A percentile compares a stretch with the other conserved stretches of the same genome.
Evolutionary conservation across 2,888 invertebrate species (phyloP).

Genomic region (Halictus quadricinctus): DNA sequence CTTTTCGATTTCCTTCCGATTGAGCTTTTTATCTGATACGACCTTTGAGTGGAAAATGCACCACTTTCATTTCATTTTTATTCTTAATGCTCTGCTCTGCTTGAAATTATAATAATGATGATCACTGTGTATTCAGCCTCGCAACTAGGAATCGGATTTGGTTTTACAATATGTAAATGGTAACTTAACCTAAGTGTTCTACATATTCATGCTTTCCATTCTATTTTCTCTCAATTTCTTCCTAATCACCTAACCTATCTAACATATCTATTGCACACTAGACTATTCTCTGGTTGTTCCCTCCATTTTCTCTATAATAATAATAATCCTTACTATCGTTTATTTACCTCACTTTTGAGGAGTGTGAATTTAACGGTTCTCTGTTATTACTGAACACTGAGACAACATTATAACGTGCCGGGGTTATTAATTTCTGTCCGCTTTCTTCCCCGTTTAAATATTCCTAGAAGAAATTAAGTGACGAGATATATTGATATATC

Average conservation of each 20-base stretch:
- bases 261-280: no score
- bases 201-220: no score
- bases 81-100: not conserved
- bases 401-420: no score
- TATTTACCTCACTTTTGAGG: no score
- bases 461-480: not conserved
- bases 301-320: no score
- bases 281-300: no score
- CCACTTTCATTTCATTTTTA: not conserved
- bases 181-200: not conserved
- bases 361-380: no score
- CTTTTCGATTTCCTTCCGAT: not conserved
- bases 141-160: not conserved
- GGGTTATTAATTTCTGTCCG: not conserved
- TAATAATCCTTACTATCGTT: no score
- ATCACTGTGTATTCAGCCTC: not conserved
- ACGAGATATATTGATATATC: not conserved
- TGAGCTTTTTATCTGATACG: not conserved
- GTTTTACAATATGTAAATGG: no score
- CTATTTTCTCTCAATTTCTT: no score
- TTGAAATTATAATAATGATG: not conserved
- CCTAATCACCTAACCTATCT: no score
- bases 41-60: not conserved
- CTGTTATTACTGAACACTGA: no score
- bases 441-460: not conserved